Evolutionary conservation across 92 coral and sea anemone species (phyloP).

Genomic region (Bergia puertoricense): DNA sequence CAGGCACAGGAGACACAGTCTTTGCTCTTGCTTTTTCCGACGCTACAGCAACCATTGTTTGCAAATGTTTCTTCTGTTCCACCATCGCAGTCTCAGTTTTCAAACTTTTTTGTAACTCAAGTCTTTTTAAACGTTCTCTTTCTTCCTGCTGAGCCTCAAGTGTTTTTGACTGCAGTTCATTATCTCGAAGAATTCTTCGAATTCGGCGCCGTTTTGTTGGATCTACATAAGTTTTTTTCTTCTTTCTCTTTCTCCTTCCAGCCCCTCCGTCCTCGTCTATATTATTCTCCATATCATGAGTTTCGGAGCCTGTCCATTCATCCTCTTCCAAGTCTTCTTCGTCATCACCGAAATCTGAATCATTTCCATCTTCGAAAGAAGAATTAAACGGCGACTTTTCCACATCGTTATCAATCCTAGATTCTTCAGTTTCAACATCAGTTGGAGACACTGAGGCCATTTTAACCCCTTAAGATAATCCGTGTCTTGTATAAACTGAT

Average conservation of each 20-base stretch:
- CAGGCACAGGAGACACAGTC: constrained; percentile 31
- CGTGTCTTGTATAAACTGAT: background rate
- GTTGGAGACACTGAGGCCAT: constrained; percentile 20
- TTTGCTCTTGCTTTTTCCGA: constrained; percentile 11
- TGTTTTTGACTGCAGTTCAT: constrained; percentile 79
- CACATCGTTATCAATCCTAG: background rate
- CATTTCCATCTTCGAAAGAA: constrained; percentile 4
- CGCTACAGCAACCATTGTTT: background rate
- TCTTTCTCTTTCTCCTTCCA: constrained; percentile 39
- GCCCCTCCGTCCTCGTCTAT: constrained; percentile 49
- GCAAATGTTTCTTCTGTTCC: constrained; percentile 15
- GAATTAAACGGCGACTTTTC: constrained; percentile 11
- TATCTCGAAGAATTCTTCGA: constrained; percentile 76
- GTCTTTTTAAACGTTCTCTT: constrained; percentile 80
- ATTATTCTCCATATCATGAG: constrained; percentile 22
- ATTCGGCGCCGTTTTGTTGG: constrained; percentile 80
- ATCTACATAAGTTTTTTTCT: constrained; percentile 65
- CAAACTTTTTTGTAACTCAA: constrained; percentile 89
- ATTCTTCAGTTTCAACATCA: constrained; percentile 16
- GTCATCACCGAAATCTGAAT: constrained; percentile 20
- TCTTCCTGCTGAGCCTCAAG: constrained; percentile 91
- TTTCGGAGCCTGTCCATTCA: constrained; percentile 11
- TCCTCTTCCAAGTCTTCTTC: constrained; percentile 20
- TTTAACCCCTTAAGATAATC: background rate
- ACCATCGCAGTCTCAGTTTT: constrained; percentile 33